Evolutionary conservation across 1,140 invertebrate species (phyloP), one percentile per base, ranked within the genome.

Genomic region (Aphelenchoides fujianensis): DNA sequence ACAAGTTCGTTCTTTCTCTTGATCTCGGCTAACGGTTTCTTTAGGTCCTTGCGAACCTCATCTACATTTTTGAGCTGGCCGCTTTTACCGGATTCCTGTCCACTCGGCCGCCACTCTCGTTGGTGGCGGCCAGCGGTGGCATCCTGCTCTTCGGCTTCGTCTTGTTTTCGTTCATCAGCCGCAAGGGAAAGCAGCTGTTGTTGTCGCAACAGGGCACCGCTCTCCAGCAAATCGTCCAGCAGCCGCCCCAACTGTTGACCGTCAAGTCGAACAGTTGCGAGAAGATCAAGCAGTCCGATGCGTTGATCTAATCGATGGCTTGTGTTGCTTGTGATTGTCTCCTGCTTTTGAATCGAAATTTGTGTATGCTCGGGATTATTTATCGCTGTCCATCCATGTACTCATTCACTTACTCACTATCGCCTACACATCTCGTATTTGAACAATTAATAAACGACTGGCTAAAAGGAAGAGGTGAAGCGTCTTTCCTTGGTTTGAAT

Each of bases 21-120:
- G 0, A 1, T n/a, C 31, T 61, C 2, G 2, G n/a, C 2, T 1
- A 61, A 12, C 3, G 52, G 3, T 23, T 64, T 31, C 9, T 76
- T 82, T 61, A 78, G 76, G 72, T 76, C 19, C 74, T 84, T 3
- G 83, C 83, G 36, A 59, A 59, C 12, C 71, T 83, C 28, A 71
- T 84, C 53, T 82, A 82, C 68, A 73, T 83, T 52, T 66, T 84
- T 9, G 80, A 84, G 62, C 69, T 67, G 7, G 76, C 79, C 9
- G 80, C 83, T 16, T 69, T 83, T 12, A 55, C 84, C 28, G 75
- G 77, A 19, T 84, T 83, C 59, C 72, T 83, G 3, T 73, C 67
- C 16, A 80, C 81, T 19, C 64, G 59, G 12, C 79, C 79, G 27
- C 34, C 77, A 2, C 36, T 72, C 30, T 53, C 72, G 34, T 37